phyloP scores from a whole-genome alignment of 1,140 invertebrate genomes.

The Telenomus remus region DNA sequence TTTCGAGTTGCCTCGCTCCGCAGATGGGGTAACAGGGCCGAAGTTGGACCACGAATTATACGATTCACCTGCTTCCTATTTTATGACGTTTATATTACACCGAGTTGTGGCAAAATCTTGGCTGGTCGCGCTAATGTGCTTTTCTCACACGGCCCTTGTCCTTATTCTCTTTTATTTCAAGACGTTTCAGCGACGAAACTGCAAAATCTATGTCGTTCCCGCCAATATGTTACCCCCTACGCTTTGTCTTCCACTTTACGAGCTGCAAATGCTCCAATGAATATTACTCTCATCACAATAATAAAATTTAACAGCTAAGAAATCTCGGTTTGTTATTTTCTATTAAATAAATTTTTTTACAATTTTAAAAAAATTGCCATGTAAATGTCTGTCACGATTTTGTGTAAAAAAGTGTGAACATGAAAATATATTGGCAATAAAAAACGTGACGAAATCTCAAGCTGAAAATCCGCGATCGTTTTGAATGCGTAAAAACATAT shows the following conservation, averaged over 20 bases:
- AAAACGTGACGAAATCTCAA: too few species aligned
- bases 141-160: slow-evolving; percentile 58
- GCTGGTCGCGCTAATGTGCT: slow-evolving; percentile 58
- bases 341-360: not conserved
- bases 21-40: slow-evolving; percentile 64
- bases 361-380: not conserved
- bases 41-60: slow-evolving; percentile 71
- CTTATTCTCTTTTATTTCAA: slow-evolving; percentile 54
- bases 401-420: too few species aligned
- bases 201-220: slow-evolving; percentile 49
- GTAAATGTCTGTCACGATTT: too few species aligned
- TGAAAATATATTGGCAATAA: too few species aligned
- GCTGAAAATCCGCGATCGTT: slow-evolving; percentile 25
- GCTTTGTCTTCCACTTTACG: slow-evolving; percentile 26
- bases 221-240: slow-evolving; percentile 43
- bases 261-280: slow-evolving; percentile 30
- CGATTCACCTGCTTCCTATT: slow-evolving; percentile 76
- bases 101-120: slow-evolving; percentile 66
- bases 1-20: slow-evolving; percentile 37
- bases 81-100: slow-evolving; percentile 76
- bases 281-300: slow-evolving; percentile 28
- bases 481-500: not conserved
- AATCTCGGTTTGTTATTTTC: too few species aligned
- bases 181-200: slow-evolving; percentile 47
- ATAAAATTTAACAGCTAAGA: slow-evolving; percentile 10